These are phyloP conservation scores for Paraplagusia blochii DNA, from an alignment of 2,113 vertebrate species.

Conservation along the genomic window DNA sequence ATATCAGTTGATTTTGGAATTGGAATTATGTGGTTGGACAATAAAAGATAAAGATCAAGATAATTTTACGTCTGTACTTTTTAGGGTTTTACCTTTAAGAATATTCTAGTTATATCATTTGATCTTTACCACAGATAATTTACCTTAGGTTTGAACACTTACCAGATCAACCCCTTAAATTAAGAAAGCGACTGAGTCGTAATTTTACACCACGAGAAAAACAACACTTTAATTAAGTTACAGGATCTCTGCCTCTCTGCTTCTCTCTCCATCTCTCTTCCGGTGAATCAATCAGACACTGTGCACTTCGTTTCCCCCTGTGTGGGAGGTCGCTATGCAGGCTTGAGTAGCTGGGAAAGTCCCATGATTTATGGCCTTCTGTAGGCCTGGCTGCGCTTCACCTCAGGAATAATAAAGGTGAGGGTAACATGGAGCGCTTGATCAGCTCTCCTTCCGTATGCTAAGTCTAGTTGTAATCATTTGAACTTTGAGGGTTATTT, in stretches of 20 bases:
- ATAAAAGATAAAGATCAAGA: too few relatives aligned
- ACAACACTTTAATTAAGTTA: constrained; percentile 61
- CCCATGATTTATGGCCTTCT: constrained; percentile 73
- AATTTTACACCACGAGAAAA: constrained; percentile 31
- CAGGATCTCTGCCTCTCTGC: constrained; percentile 33
- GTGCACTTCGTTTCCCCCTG: constrained; percentile 60
- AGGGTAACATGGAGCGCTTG: constrained; percentile 56
- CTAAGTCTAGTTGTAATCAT: constrained; percentile 56
- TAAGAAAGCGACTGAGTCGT: constrained; percentile 15
- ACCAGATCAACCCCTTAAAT: not conserved
- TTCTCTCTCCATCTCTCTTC: constrained; percentile 26
- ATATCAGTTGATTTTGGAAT: too few relatives aligned
- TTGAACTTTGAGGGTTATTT: constrained; percentile 44
- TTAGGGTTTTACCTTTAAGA: too few relatives aligned
- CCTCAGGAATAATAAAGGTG: constrained; percentile 55
- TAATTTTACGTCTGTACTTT: too few relatives aligned
- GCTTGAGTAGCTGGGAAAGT: constrained; percentile 70
- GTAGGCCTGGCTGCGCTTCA: constrained; percentile 71
- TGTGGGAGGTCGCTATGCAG: constrained; percentile 59
- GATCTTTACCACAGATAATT: too few relatives aligned
- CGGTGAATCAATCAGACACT: constrained; percentile 56
- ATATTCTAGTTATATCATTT: too few relatives aligned
- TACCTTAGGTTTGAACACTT: not conserved
- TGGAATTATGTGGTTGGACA: too few relatives aligned
- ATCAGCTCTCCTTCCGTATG: constrained; percentile 49